Evolutionary conservation across 1,140 invertebrate genomes (phyloP).

Genomic region (Musca vetustissima): DNA sequence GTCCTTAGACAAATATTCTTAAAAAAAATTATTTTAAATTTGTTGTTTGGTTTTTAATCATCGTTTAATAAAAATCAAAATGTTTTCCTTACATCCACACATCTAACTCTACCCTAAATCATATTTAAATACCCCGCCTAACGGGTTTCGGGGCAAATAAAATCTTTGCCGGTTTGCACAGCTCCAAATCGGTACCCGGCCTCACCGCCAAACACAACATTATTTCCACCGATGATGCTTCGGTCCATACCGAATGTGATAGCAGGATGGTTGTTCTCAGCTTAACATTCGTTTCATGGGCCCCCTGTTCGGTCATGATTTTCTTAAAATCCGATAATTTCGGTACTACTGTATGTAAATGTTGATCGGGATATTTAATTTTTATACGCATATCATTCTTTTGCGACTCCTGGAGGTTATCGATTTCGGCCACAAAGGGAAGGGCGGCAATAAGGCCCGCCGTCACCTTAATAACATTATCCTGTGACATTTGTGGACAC

Average conservation of each 20-base stretch:
- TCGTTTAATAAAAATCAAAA: too few species aligned
- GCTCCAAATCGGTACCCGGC: slow-evolving; percentile 68
- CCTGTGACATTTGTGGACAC: slow-evolving; percentile 69
- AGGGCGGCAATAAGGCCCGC: slow-evolving; percentile 87
- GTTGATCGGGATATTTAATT: slow-evolving; percentile 90
- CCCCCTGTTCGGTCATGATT: slow-evolving; percentile 53
- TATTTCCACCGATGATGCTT: slow-evolving; percentile 85
- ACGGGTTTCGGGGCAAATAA: slow-evolving; percentile 85
- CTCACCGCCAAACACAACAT: slow-evolving; percentile 76
- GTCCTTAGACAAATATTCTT: too few species aligned
- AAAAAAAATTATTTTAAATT: too few species aligned
- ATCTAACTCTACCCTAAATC: too few species aligned
- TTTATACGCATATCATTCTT: slow-evolving; percentile 71
- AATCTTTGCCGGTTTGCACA: slow-evolving; percentile 89
- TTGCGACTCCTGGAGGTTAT: slow-evolving; percentile 72
- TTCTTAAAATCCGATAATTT: slow-evolving; percentile 68
- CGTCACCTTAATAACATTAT: slow-evolving; percentile 89
- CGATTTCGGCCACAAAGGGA: slow-evolving; percentile 81
- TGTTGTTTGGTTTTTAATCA: too few species aligned
- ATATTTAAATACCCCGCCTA: slow-evolving; percentile 74
- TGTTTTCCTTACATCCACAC: too few species aligned
- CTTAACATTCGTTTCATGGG: slow-evolving; percentile 65
- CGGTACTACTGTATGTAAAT: slow-evolving; percentile 79
- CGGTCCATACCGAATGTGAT: slow-evolving; percentile 88
- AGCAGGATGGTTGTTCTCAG: slow-evolving; percentile 83